Base-by-base conservation (phyloP, 2,888 invertebrate genomes). In the Mythimna ferrago region DNA sequence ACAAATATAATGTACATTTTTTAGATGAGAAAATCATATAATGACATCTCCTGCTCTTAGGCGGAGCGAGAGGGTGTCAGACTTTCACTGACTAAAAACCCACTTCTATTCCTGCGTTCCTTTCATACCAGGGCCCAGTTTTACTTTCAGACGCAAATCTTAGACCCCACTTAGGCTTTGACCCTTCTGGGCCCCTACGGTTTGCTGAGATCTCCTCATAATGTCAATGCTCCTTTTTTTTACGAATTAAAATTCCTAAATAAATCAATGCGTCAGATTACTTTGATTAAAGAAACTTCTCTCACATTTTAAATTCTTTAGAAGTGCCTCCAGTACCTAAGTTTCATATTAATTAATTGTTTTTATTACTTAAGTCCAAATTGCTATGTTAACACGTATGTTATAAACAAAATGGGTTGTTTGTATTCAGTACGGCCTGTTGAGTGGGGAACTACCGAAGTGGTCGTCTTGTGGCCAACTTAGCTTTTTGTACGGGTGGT, bases 331-430 rank as follows among this genome's bases (percentile, higher is more conserved):
- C 38, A 68, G 60, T 79, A 75, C 57, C 63, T 16, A 82, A 66
- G 64, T 54, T 82, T 78, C 66, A 80, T 69, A 80, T 76, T 69
- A 83, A 76, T 80, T 76, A 71, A 71, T 76, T 80, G 83, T 76
- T 80, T 82, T 83, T 76, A 83, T 75, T 64, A 70, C 71, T 71
- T 67, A 71, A 54, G 53, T 21, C 66, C 71, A 80, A 83, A 80
- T 73, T 62, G 73, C 73, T 71, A 67, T 54, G 79, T 68, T 73
- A 70, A 70, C 71, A 74, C 61, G 72, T 76, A 63, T 54, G 66
- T 16, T 63, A 71, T 73, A 76, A 80, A 83, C 67, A 70, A 82
- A 81, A 83, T 78, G 58, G 48, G 70, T 57, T 14, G 70, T 83
- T 83, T 83, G 81, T 82, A 82, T 82, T 81, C 78, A 80, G 38